Evolutionary conservation across 2,797 vertebrate species (phyloP), one percentile per base, ranked within the genome.

Genomic region (Danionella dracula): DNA sequence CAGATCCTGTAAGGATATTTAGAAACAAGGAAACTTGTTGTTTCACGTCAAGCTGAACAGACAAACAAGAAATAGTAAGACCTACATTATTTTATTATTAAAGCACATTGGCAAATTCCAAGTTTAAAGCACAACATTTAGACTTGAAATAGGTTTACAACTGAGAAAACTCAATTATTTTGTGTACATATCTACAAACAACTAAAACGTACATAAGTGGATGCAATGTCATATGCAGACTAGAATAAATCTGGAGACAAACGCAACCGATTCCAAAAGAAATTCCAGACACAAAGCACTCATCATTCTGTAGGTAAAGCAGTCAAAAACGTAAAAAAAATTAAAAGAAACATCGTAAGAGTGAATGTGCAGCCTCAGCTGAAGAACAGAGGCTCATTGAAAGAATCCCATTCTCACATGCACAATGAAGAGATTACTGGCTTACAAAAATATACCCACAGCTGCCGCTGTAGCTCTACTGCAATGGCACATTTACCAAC

Each of bases 391-490:
- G 50, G 23, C 27, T 19, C 50, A 21, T 4, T 38, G 57, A 17
- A 15, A 58, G 34, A 10, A 79, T 46, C 44, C 35, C 79, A 78
- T 79, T 83, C 57, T 6, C 45, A 76, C 66, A n/a, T n/a, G 29
- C 9, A 72, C 40, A 16, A 63, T 50, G 66, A 55, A 68, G 48
- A 78, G 71, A 23, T 56, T 51, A 66, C 1, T 60, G 79, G 74
- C 75, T 79, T 85, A 84, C 72, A 87, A 87, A 88, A 88, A 86
- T 86, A 85, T 66, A 86, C 80, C 83, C 76, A 70, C 76, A 78
- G 71, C 49, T 70, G 75, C 56, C 76, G 69, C 21, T 66, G 64
- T 45, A 5, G 65, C 54, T 51, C 53, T 48, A 16, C 23, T 27
- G 23, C 3, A 27, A 27, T 58, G 64, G 68, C 70, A 66, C 49